Evolutionary conservation across 2,888 invertebrate species (phyloP).

Genomic region (Agrypnus murinus): DNA sequence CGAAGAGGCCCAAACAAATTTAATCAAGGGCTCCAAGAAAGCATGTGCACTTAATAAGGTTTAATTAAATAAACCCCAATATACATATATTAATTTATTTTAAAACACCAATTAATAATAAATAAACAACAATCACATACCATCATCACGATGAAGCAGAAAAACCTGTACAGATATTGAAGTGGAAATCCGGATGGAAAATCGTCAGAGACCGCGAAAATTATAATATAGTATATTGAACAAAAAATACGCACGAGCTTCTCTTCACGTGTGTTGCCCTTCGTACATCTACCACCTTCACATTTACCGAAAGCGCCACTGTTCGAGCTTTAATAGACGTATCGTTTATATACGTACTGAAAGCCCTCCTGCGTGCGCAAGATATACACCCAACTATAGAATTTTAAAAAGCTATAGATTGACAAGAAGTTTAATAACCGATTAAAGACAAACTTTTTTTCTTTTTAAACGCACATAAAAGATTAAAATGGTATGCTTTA

Average conservation of each 20-base stretch:
- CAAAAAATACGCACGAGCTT: background rate
- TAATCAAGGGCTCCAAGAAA: slow-evolving; percentile 15
- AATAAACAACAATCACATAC: slow-evolving; percentile 18
- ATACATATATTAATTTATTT: background rate
- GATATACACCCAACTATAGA: slow-evolving; percentile 50
- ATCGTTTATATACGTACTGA: slow-evolving; percentile 40
- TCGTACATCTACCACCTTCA: background rate
- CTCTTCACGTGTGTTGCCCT: background rate
- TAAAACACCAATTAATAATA: background rate
- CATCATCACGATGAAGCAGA: background rate
- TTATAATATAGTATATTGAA: slow-evolving; percentile 12
- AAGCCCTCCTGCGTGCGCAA: slow-evolving; percentile 46
- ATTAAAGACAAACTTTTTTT: too few species aligned
- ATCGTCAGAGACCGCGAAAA: background rate
- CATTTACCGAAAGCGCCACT: slow-evolving; percentile 33
- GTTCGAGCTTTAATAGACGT: slow-evolving; percentile 40
- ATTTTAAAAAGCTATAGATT: slow-evolving; percentile 37
- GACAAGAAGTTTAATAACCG: too few species aligned
- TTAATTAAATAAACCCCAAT: background rate
- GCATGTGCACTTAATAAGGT: slow-evolving; percentile 23
- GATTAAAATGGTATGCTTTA: too few species aligned
- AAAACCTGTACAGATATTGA: background rate
- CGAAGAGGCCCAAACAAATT: slow-evolving; percentile 19
- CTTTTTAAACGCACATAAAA: too few species aligned
- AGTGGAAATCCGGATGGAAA: slow-evolving; percentile 21